A percentile compares a stretch with the other conserved stretches of the same genome.
These are phyloP conservation scores for Dromius quadrimaculatus DNA, from an alignment of 2,888 invertebrate species.

Conservation along the genomic window DNA sequence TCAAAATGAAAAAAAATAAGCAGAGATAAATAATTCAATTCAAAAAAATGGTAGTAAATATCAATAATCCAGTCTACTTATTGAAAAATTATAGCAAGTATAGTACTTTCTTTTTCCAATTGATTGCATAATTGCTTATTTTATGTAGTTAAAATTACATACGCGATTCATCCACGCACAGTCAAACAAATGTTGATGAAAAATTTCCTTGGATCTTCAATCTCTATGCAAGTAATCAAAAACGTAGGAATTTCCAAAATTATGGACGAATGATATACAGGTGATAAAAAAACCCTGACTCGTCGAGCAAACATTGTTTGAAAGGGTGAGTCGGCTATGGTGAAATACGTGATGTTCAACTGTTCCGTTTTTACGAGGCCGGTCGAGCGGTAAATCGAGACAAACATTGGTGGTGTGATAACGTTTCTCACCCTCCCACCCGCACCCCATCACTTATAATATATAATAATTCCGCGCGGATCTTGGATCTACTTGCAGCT, in stretches of 20 bases:
- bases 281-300: slow-evolving; percentile 33
- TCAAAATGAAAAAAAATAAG: too few species aligned
- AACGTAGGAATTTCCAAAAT: not conserved
- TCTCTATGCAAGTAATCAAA: too few species aligned
- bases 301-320: slow-evolving; percentile 23
- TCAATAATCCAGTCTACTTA: too few species aligned
- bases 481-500: slow-evolving; percentile 41
- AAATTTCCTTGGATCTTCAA: too few species aligned
- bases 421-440: slow-evolving; percentile 17
- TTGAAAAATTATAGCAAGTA: too few species aligned
- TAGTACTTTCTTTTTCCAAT: too few species aligned
- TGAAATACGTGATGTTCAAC: not conserved
- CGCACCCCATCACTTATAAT: slow-evolving; percentile 18
- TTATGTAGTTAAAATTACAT: too few species aligned
- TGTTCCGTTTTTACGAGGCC: slow-evolving; percentile 40
- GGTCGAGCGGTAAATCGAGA: slow-evolving; percentile 44
- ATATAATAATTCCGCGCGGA: slow-evolving; percentile 46
- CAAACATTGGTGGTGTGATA: slow-evolving; percentile 52
- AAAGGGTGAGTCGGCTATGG: not conserved
- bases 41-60: too few species aligned
- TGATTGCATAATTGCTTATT: too few species aligned
- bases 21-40: too few species aligned
- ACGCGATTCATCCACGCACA: too few species aligned
- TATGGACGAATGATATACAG: slow-evolving; percentile 8
- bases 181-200: too few species aligned